phyloP scores from a whole-genome alignment of 2,888 invertebrate species.

The Acanthacorydalis orientalis region DNA sequence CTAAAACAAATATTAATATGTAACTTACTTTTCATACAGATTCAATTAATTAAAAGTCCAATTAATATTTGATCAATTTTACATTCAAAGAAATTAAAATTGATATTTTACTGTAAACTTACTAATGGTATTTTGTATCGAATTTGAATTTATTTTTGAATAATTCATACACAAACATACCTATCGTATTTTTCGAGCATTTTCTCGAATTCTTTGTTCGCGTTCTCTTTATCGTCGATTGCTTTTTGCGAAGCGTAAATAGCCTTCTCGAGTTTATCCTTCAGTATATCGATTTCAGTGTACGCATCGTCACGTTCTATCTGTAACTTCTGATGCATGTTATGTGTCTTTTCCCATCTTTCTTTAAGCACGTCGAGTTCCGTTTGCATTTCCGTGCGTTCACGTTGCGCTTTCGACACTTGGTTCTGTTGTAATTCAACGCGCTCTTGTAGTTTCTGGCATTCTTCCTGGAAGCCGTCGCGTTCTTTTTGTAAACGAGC shows the following conservation, averaged over 20 bases:
- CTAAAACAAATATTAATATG: conserved; percentile 28
- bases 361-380: conserved; percentile 78
- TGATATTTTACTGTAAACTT: no score
- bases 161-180: conserved; percentile 26
- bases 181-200: conserved; percentile 84
- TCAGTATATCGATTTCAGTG: conserved; percentile 70
- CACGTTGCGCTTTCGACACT: conserved; percentile 65
- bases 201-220: conserved; percentile 83
- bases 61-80: no score
- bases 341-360: conserved; percentile 74
- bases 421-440: conserved; percentile 69
- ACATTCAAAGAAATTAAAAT: no score
- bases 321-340: conserved; percentile 68
- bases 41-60: no score
- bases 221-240: conserved; percentile 72
- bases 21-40: no score
- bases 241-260: conserved; percentile 67
- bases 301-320: conserved; percentile 75
- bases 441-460: conserved; percentile 65
- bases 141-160: no score
- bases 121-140: no score
- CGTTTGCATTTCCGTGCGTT: conserved; percentile 67
- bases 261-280: conserved; percentile 80
- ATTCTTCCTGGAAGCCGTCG: conserved; percentile 65
- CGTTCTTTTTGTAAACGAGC: conserved; percentile 75